Evolutionary conservation across 2,113 vertebrate species (phyloP).

Genomic region (Eonycteris spelaea): DNA sequence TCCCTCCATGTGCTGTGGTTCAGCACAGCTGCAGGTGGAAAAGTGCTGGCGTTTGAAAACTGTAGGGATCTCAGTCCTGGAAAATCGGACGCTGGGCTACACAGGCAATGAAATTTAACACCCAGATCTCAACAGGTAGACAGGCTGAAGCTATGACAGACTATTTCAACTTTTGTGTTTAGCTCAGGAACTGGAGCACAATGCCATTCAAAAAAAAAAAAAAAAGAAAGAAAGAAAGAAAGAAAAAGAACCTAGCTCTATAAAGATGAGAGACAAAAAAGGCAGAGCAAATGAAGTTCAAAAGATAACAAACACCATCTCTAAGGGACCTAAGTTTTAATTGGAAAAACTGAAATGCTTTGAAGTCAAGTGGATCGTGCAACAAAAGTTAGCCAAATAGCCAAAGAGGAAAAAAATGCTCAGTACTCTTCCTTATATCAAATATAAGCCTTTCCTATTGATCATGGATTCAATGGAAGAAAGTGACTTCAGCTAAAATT

Average conservation of each 20-base stretch:
- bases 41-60: background rate
- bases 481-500: background rate
- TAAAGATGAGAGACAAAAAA: background rate
- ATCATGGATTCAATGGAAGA: background rate
- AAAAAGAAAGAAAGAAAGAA: background rate
- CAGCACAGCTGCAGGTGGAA: background rate
- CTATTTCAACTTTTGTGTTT: background rate
- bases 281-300: background rate
- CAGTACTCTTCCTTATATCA: background rate
- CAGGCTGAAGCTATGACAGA: background rate
- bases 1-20: background rate
- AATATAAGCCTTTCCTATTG: background rate
- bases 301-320: background rate
- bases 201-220: background rate
- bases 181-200: background rate
- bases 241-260: background rate
- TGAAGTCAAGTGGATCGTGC: background rate
- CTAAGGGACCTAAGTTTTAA: background rate
- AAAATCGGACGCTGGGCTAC: background rate
- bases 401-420: background rate
- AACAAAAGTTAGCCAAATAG: background rate
- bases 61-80: background rate
- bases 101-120: background rate
- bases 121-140: slow-evolving; percentile 11
- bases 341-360: background rate